These are phyloP conservation scores for Lerista edwardsae DNA, from an alignment of 2,797 vertebrate genomes.

Conservation along the genomic window DNA sequence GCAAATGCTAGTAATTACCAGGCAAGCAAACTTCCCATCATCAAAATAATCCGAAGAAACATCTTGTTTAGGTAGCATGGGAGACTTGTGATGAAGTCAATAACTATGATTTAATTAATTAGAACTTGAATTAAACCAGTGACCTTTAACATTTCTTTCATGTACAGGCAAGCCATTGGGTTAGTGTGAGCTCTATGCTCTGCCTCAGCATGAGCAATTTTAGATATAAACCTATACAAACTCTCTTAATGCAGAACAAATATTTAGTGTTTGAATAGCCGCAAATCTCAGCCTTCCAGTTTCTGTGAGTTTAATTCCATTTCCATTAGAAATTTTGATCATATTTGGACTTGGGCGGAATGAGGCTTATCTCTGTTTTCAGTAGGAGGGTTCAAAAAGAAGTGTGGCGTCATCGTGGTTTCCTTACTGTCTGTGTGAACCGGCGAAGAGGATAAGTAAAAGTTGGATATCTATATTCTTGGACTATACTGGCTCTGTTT, in stretches of 20 bases:
- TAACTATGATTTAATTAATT: constrained; percentile 2
- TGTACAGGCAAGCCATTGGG: neutral
- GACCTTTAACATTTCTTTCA: neutral
- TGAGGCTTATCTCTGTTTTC: neutral
- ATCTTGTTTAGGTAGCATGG: neutral
- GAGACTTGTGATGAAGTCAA: neutral
- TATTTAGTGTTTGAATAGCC: neutral
- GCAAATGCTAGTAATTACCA: too few species aligned
- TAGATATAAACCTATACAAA: neutral
- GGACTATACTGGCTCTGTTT: neutral
- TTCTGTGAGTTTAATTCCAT: neutral
- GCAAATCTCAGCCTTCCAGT: neutral
- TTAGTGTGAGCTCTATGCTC: neutral
- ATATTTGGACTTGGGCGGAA: neutral
- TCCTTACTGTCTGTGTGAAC: neutral
- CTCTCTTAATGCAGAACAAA: neutral
- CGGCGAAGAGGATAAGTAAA: neutral
- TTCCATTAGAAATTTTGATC: neutral
- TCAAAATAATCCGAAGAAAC: neutral
- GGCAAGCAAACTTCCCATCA: neutral
- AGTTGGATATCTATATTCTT: neutral
- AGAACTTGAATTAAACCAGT: constrained; percentile 1
- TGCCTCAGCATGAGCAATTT: neutral
- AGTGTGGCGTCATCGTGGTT: neutral
- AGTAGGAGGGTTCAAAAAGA: neutral